phyloP scores from a whole-genome alignment of 2,113 vertebrate genomes.

The Rutilus rutilus region DNA sequence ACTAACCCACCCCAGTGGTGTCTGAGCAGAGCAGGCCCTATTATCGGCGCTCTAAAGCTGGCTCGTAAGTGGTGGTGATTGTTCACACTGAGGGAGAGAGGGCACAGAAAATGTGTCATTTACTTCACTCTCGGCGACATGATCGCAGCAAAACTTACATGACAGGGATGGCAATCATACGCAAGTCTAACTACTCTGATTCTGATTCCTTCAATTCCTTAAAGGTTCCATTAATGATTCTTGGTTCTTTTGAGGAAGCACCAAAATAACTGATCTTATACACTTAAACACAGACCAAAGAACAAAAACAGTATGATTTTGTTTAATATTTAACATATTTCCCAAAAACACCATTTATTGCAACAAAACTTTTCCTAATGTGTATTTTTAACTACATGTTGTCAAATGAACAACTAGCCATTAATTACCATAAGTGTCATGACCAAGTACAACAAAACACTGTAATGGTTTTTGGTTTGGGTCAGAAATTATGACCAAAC shows the following conservation, averaged over 20 bases:
- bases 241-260: not conserved
- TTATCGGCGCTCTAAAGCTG: conserved; percentile 41
- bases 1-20: conserved; percentile 19
- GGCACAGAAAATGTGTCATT: conserved; percentile 35
- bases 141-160: not conserved
- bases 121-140: conserved; percentile 15
- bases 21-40: conserved; percentile 27
- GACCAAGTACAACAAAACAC: not conserved
- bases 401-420: not conserved
- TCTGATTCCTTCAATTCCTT: not conserved
- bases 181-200: not conserved
- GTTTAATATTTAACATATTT: not conserved
- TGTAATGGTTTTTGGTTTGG: not conserved
- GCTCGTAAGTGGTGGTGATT: conserved; percentile 44
- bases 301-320: not conserved
- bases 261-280: not conserved
- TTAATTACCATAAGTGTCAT: not conserved
- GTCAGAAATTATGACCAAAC: no score
- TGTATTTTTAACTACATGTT: not conserved
- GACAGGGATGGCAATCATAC: not conserved
- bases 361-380: not conserved
- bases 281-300: not conserved
- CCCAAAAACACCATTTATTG: not conserved
- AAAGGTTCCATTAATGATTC: not conserved
- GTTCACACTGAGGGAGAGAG: conserved; percentile 39